Base-by-base conservation (phyloP, 2,797 vertebrate species). In the Paedocypris micromegethes region DNA sequence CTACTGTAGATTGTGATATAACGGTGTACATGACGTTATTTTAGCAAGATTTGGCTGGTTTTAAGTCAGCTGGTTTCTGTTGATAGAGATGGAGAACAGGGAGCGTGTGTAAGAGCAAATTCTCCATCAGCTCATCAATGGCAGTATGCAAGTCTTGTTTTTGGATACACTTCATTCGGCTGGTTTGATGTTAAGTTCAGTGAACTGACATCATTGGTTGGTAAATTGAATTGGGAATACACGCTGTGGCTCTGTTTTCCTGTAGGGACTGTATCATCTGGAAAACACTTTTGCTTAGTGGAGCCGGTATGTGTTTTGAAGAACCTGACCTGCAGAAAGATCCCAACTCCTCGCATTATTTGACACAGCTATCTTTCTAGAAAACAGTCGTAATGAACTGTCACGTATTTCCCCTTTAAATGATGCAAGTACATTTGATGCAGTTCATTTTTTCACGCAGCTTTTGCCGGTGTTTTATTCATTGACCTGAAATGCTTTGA, bases 341-440 rank as follows among this genome's bases (percentile, higher is more conserved):
- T 65, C 43, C 55, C 51, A 66, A 72, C 68, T 72, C 57, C 58
- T 50, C 39, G 5, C 52, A 5, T 54, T 75, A 72, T 77, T 77
- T 77, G 58, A 23, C 23, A 23, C 23, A 23, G 23, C 23, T 1
- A 23, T 23, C 23, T 23, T 23, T 23, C 23, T 23, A 23, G 23
- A 23, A 23, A 23, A 23, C 23, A 23, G 23, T 23, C 23, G 1
- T 23, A 23, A 23, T 23, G 23, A 23, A 23, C 23, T 23, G 23
- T 23, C 23, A 23, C 23, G 1, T 23, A 23, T 23, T 23, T 23
- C 23, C 23, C 23, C 23, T 23, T 66, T 77, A 68, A 64, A 41
- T 65, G 56, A 66, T 66, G 66, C 42, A 3, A 54, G 8, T 55
- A 45, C 62, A 69, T 70, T 64, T 59, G 75, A 77, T 64, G 48